phyloP scores from a whole-genome alignment of 2,888 invertebrate genomes.

The Tenthredo amoena region DNA sequence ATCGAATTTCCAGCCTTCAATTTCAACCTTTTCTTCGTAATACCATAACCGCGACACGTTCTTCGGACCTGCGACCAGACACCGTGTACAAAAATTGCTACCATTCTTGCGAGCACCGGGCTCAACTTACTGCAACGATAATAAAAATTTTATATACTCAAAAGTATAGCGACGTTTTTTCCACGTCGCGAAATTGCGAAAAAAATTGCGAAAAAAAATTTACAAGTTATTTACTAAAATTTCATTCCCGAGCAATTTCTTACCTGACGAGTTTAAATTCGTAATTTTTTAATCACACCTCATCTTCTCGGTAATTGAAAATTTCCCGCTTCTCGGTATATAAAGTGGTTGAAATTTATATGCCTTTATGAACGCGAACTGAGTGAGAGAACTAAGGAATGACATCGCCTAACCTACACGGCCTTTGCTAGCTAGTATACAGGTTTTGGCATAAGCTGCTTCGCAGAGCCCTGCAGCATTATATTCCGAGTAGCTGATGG shows the following conservation, averaged over 20 bases:
- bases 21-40: slow-evolving; percentile 28
- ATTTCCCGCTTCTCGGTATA: neutral
- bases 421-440: neutral
- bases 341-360: slow-evolving; percentile 1
- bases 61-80: slow-evolving; percentile 19
- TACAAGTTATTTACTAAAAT: neutral
- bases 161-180: neutral
- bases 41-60: slow-evolving; percentile 39
- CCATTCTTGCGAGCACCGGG: neutral
- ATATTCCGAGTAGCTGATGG: slow-evolving; percentile 18
- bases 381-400: neutral
- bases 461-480: neutral
- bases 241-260: neutral
- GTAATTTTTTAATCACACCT: neutral
- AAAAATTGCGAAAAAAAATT: too few relatives aligned
- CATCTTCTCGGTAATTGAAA: neutral
- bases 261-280: neutral
- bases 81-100: slow-evolving; percentile 16
- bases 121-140: neutral
- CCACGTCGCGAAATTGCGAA: neutral
- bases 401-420: neutral
- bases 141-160: neutral
- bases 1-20: slow-evolving; percentile 35
- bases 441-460: slow-evolving; percentile 4
- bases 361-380: neutral